Base-by-base conservation (phyloP, 2,797 vertebrate species). In the Poeciliopsis turneri region DNA sequence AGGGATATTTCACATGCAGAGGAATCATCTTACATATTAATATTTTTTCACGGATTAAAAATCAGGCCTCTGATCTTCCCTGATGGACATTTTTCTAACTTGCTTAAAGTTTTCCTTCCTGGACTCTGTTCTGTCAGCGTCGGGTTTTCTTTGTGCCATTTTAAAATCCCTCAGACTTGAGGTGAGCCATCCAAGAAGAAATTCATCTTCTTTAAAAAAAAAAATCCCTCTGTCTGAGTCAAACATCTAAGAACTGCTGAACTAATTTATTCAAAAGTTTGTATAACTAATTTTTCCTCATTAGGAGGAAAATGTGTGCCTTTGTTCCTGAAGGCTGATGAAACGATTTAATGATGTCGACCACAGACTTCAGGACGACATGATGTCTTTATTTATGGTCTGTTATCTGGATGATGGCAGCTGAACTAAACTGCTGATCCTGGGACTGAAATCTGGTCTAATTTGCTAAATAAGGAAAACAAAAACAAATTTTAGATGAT, bases 291-390 rank as follows among this genome's bases (percentile, higher is more conserved):
- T 23, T 39, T 66, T 41, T 23, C 6, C 25, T 10, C 15, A 12
- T 39, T 41, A 25, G 39, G 20, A 43, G 66, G 47, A 41, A 75
- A 53, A 9, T 33, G 3, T 77, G 69, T 72, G 84, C 96, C 95
- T 97, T 97, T 96, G 92, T 97, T 97, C 94, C 95, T 92, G 90
- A 97, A 97, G 96, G 96, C 95, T 47, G 39, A 66, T 51, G n/a
- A 45, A 70, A 28, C 2, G 13, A 69, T 25, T 69, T 15, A 43
- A 69, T n/a, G 25, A 45, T 70, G 6, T 45, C 25, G 11, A 69
- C 36, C 13, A 16, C 12, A 70, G 41, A 70, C 41, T n/a, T 28
- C 41, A 15, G 4, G 68, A 70, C n/a, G 11, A 11, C 36, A 13
- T 68, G 64, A 68, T 25, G 66, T 68, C 11, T n/a, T 13, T 69